Percentiles rank a stretch among this genome's conserved stretches.
phyloP scores from a whole-genome alignment of 2,797 vertebrate species.

The Chloroceryle amazona region DNA sequence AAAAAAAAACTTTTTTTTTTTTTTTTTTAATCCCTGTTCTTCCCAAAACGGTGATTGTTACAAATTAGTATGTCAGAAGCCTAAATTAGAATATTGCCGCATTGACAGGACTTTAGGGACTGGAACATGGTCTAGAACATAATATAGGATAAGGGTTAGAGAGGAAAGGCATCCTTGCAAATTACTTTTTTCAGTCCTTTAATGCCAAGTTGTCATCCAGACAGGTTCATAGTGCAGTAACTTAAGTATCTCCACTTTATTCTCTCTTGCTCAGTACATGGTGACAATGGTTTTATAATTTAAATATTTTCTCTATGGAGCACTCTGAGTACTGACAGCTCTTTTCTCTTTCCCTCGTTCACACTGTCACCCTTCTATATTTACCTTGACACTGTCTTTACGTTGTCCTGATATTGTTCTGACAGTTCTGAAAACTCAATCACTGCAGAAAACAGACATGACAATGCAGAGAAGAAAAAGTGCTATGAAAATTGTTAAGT shows the following conservation, averaged over 20 bases:
- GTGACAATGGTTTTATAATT: neutral
- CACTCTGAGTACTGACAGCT: conserved; percentile 37
- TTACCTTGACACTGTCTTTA: conserved; percentile 50
- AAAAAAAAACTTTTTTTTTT: too few species aligned
- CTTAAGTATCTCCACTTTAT: neutral
- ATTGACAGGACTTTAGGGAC: neutral
- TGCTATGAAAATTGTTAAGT: conserved; percentile 4
- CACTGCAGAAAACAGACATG: conserved; percentile 22
- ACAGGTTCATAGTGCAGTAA: neutral
- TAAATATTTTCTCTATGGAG: conserved; percentile 19
- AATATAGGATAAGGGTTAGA: neutral
- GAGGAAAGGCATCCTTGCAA: neutral
- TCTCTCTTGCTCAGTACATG: neutral
- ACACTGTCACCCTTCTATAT: conserved; percentile 26
- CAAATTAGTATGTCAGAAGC: neutral
- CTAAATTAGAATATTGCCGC: neutral
- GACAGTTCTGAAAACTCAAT: conserved; percentile 57
- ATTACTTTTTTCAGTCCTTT: neutral
- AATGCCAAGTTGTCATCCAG: neutral
- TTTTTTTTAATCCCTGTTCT: neutral
- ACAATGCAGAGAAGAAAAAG: neutral
- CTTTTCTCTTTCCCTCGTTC: conserved; percentile 35
- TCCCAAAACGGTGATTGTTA: neutral
- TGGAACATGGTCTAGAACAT: neutral
- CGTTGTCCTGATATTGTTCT: conserved; percentile 40